Base-by-base conservation (phyloP, 2,888 invertebrate species). In the Gasteruption jaculator region DNA sequence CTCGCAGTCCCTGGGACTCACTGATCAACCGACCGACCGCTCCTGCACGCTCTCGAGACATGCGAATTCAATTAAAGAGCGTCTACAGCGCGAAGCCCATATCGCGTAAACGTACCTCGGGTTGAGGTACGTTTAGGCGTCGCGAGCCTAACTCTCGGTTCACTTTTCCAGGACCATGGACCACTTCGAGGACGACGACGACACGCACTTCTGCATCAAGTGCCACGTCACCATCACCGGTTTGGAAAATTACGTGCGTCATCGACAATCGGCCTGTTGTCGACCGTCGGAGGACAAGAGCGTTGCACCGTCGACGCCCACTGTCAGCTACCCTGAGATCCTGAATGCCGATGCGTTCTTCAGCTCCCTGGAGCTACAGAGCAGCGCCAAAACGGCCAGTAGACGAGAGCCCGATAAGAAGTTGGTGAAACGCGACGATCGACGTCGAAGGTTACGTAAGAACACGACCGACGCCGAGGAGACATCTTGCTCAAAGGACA, bases 331-430 rank as follows among this genome's bases (percentile, higher is more conserved):
- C 43, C 65, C 63, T 37, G 60, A 63, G 57, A 72, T 57, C 53
- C 73, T 86, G 4, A 86, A 85, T 48, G 89, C 90, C 0, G 88
- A 88, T 62, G 84, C 90, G 4, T 92, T 92, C 69, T 92, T 92
- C 58, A 88, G 86, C 24, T 88, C 88, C 0, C 70, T 92, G 22
- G 85, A 88, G 60, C 65, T 89, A 10, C 86, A 86, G 57, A 87
- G 87, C 58, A 85, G 84, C 56, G 75, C 78, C 0, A 83, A 83
- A 54, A 77, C 79, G 49, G 73, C 75, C 19, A 31, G 59, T 2
- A 48, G 60, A 2, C 51, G 58, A 3, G 59, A 57, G 27, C 54
- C 56, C 6, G 55, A 45, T 1, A 50, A 56, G 16, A 63, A 61
- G 27, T n/a, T n/a, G n/a, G 48, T 54, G 3, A 52, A 46, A 22